phyloP scores from a whole-genome alignment of 2,113 vertebrate species.

The Melanostigma gelatinosum region DNA sequence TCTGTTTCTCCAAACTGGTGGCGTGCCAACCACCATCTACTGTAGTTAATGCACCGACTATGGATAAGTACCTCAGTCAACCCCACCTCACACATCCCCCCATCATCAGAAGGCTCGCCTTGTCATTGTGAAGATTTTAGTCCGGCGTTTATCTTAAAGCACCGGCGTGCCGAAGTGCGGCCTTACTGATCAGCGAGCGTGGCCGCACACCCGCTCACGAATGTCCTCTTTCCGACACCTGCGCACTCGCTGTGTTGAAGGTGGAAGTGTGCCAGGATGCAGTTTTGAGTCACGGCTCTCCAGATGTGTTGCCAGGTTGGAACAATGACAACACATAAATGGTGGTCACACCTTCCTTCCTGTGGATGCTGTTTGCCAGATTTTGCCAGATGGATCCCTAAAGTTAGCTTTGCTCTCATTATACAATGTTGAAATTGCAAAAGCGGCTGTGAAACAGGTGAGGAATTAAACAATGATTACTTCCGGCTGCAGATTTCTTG shows the following conservation, averaged over 20 bases:
- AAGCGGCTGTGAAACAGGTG: not conserved
- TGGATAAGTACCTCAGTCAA: too few species aligned
- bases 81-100: too few species aligned
- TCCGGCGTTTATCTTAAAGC: too few species aligned
- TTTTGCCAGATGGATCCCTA: not conserved
- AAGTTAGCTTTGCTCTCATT: not conserved
- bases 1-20: too few species aligned
- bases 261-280: slow-evolving; percentile 20
- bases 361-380: not conserved
- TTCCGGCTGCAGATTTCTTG: not conserved
- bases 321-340: slow-evolving; percentile 24
- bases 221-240: not conserved
- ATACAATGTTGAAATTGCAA: not conserved
- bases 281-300: slow-evolving; percentile 23
- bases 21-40: too few species aligned
- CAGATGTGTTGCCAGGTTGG: slow-evolving; percentile 16
- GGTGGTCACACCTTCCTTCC: not conserved
- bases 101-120: not conserved
- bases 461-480: not conserved
- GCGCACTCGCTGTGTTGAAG: too few species aligned
- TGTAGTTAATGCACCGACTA: too few species aligned
- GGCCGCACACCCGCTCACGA: not conserved
- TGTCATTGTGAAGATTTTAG: too few species aligned
- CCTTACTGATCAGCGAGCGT: not conserved
- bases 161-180: not conserved